Evolutionary conservation across 1,140 invertebrate species (phyloP), one percentile per base, ranked within the genome.

Genomic region (Drosophila auraria): DNA sequence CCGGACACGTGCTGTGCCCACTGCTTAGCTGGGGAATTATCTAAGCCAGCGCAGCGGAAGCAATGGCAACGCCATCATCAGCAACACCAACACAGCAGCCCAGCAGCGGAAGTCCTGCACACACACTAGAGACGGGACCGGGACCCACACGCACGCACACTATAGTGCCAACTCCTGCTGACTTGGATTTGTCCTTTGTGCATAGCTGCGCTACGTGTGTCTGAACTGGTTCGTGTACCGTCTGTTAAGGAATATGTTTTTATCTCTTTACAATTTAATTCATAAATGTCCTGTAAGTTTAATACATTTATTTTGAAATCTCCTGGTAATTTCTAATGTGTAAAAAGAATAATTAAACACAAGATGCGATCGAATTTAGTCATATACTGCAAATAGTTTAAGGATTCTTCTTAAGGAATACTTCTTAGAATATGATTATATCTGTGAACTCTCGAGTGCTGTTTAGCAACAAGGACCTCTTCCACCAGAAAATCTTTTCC

Each of bases 1-100:
- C 44, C 33, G 57, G 58, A 63, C 73, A 74, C 82, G 82, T 81
- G 73, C 82, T 78, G 74, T 74, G 78, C 56, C 42, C 57, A 80
- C 77, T 68, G 81, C 76, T 78, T 73, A 68, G 68, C 57, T 47
- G 57, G 49, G 53, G 45, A 61, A 66, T 72, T 79, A 79, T 79
- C 76, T 72, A 72, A 79, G 45, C 40, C 56, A 77, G 72, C 61
- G 53, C 65, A 64, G 38, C 66, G 60, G 65, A 76, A 79, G 59
- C 72, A 59, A 76, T 62, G 71, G 40, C 59, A 81, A 42, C 56
- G 70, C 70, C 68, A 73, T 73, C 68, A 73, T 44, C 53, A 30
- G 62, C 49, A 54, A 66, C 68, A 68, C 68, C 63, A 56, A 8
- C 49, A 68, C 2, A 56, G 53, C 58, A 44, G 23, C 49, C 40